Base-by-base conservation (phyloP, 2,113 vertebrate species). In the Stomatorhinus ivindoensis region DNA sequence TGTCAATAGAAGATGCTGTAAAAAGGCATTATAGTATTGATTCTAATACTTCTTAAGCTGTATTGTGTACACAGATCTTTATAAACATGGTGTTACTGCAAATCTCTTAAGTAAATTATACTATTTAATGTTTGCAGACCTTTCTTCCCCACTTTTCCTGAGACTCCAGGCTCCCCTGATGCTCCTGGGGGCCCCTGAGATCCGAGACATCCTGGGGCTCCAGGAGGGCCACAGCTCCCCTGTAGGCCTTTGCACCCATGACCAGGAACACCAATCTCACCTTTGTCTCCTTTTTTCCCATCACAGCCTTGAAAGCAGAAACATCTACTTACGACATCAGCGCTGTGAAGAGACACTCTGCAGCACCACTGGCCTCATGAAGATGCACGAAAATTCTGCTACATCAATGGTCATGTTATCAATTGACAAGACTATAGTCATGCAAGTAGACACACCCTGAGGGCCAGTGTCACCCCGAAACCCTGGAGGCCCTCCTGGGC, bases 211-310 rank as follows among this genome's bases (percentile, higher is more conserved):
- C 95, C 96, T 2, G 89, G 91, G 1, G 91, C 47, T 53, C 96
- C 96, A 0, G 93, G 90, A 53, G 35, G 21, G 3, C 96, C 96
- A 0, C 83, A 46, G 91, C 92, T 93, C 8, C 95, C 96, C 2
- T 0, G 0, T 6, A 73, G 19, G 10, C 96, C 96, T 88, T 89
- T 91, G 44, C 4, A 89, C n/a, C 95, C 94, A 48, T 42, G 8
- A 46, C 90, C 93, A 65, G 92, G 86, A 46, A 5, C 9, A 8
- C 95, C 94, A 3, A 27, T 4, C 3, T 17, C 61, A 4, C 95
- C 95, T 0, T 4, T 3, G 0, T 55, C 86, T 47, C 96, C 96
- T 39, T 94, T 95, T 27, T 92, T 90, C 27, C 95, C 95, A 10
- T 0, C 0, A 80, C 1, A 90, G 44, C 95, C 96, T 96, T 89